A percentile compares a stretch with the other conserved stretches of the same genome.
These are phyloP conservation scores for Thalassoma bifasciatum DNA, from an alignment of 2,113 vertebrate genomes.

Conservation along the genomic window DNA sequence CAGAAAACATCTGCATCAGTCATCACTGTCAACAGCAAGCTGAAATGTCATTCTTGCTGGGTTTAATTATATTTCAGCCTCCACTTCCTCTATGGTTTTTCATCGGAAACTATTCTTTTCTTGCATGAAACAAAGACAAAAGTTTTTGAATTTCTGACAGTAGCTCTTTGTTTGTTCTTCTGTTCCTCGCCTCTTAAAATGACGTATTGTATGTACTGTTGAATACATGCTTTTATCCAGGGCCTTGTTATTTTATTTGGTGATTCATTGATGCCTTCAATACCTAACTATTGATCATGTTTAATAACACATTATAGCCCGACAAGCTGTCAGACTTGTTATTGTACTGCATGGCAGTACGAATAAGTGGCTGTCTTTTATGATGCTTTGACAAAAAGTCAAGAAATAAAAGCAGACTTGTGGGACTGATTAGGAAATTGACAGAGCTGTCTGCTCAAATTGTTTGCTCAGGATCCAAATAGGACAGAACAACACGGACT, in stretches of 20 bases:
- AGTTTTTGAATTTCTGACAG: not conserved
- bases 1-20: conserved; percentile 10
- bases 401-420: conserved; percentile 64
- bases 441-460: conserved; percentile 61
- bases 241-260: conserved; percentile 28
- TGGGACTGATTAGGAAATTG: conserved; percentile 66
- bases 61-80: conserved; percentile 12
- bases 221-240: conserved; percentile 11
- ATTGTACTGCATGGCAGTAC: conserved; percentile 40
- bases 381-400: conserved; percentile 49
- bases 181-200: conserved; percentile 6
- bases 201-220: not conserved
- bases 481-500: conserved; percentile 50
- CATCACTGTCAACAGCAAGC: not conserved
- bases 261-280: conserved; percentile 35
- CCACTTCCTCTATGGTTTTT: conserved; percentile 2
- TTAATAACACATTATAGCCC: conserved; percentile 56
- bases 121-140: not conserved
- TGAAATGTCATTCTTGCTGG: not conserved
- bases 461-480: conserved; percentile 49
- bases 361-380: conserved; percentile 54
- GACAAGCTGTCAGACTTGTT: conserved; percentile 56
- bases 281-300: conserved; percentile 45
- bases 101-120: not conserved
- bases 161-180: conserved; percentile 12